Base-by-base conservation (phyloP, 2,888 invertebrate species). In the Sericinus montela region DNA sequence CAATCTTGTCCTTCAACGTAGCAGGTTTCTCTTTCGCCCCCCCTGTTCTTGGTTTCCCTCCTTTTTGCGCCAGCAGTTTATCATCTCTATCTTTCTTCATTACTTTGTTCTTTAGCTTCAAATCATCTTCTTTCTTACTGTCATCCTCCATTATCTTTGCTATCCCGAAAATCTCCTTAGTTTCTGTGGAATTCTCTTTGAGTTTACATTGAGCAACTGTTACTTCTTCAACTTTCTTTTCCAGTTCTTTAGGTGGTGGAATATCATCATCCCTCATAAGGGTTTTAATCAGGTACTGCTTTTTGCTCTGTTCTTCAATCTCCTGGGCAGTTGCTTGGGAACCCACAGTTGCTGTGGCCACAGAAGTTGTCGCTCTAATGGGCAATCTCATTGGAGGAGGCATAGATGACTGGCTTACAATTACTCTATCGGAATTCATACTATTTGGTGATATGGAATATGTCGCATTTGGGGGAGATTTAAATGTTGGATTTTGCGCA, bases 201-300 rank as follows among this genome's bases (percentile, higher is more conserved):
- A 82, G 60, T 60, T 81, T 79, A 57, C 77, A 76, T 60, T 79
- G 84, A 1, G 81, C 84, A 29, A 83, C 80, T 0, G 90, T 91
- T 10, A 90, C 67, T 56, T 90, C 90, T 36, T 90, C 90, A 3
- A 81, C 84, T 60, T 91, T 91, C 52, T 89, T 90, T 44, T 91
- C 91, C 72, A 78, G 90, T 67, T 91, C 59, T 72, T 89, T 60
- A 76, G 92, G 63, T 23, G 93, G 93, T 80, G 94, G 94, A 1
- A 94, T 93, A 66, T 97, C 97, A 67, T 97, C 90, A 69, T 95
- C 94, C 34, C 96, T 95, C 56, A 97, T 97, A 54, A 97, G 90
- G 0, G 97, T 97, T 88, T 97, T 97, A 62, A 97, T 96, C 37
- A 97, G 92, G 89, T 95, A 95, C 83, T 95, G 95, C 65, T 93